Percentiles rank a stretch among this genome's conserved stretches.
Conservation (phyloP, 2,113 vertebrate genomes). For the Rutilus rutilus region DNA sequence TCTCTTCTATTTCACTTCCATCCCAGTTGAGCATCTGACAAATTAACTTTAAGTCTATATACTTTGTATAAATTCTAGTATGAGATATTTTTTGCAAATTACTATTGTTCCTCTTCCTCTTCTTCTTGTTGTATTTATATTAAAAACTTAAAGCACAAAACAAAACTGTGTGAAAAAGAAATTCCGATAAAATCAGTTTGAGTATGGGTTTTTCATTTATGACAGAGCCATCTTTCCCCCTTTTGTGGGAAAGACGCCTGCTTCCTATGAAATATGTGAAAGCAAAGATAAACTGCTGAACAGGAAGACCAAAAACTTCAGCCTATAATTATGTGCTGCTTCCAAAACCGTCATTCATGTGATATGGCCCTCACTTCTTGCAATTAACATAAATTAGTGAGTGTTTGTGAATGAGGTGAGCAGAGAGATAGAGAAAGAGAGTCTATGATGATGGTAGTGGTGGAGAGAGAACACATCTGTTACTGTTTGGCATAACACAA, state of each 20-base stretch:
- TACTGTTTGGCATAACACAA: constrained; percentile 36
- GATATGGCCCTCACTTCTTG: constrained; percentile 12
- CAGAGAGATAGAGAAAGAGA: neutral
- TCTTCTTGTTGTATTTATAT: too few relatives aligned
- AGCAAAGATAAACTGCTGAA: constrained; percentile 29
- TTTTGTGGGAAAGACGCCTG: neutral
- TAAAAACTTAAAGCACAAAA: neutral
- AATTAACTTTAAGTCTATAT: neutral
- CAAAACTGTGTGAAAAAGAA: neutral
- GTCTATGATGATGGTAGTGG: constrained; percentile 14
- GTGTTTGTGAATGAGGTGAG: constrained; percentile 47
- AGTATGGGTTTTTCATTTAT: neutral
- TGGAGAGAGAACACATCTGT: constrained; percentile 25
- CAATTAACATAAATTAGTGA: constrained; percentile 31
- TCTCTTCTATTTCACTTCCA: neutral
- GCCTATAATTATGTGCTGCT: constrained; percentile 41
- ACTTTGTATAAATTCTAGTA: neutral
- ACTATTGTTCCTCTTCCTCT: too few relatives aligned
- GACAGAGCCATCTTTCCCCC: neutral
- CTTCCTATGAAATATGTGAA: constrained; percentile 1
- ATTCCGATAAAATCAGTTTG: neutral
- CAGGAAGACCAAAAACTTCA: constrained; percentile 24
- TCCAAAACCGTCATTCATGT: constrained; percentile 12
- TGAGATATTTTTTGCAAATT: too few relatives aligned
- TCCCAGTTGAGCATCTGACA: neutral